Percentiles rank a stretch among this genome's conserved stretches.
Evolutionary conservation across 92 coral and sea anemone species (phyloP).

Genomic region (Actinernus sp.): DNA sequence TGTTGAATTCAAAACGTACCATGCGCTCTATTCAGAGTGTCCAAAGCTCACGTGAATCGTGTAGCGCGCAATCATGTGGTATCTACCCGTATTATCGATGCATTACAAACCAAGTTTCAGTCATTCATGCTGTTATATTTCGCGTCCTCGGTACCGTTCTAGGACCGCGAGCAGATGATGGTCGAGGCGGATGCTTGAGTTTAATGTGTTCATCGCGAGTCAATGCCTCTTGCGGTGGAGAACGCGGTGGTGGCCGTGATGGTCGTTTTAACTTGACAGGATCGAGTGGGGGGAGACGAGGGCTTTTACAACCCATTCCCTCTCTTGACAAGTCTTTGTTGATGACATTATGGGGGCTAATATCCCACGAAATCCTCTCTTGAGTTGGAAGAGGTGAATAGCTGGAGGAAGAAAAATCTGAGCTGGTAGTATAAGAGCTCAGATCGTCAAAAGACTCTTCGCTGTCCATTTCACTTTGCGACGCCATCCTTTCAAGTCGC

Average conservation of each 20-base stretch:
- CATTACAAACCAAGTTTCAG: neutral
- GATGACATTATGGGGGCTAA: neutral
- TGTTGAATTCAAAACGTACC: too few species aligned
- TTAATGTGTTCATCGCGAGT: conserved; percentile 45
- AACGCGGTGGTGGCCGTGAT: conserved; percentile 58
- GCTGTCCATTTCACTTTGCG: conserved; percentile 44
- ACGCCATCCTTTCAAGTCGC: conserved; percentile 45
- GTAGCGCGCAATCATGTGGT: too few species aligned
- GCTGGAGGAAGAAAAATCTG: conserved; percentile 30
- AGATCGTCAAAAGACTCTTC: conserved; percentile 64
- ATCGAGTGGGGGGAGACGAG: neutral
- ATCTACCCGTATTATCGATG: too few species aligned
- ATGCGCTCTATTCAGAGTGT: too few species aligned
- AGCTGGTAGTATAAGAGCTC: conserved; percentile 46
- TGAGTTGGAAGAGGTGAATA: conserved; percentile 73
- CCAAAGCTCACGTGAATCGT: too few species aligned
- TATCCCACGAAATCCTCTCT: conserved; percentile 40
- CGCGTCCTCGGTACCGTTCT: conserved; percentile 64
- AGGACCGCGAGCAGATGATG: conserved; percentile 80
- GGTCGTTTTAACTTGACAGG: conserved; percentile 22
- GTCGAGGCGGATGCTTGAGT: conserved; percentile 56
- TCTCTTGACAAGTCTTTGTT: conserved; percentile 1
- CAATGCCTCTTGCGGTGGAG: conserved; percentile 43
- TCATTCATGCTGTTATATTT: conserved; percentile 32
- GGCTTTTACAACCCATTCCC: neutral